A percentile compares a stretch with the other conserved stretches of the same genome.
These are phyloP conservation scores for Tursiops truncatus DNA, from an alignment of 2,113 vertebrate species.

Conservation along the genomic window DNA sequence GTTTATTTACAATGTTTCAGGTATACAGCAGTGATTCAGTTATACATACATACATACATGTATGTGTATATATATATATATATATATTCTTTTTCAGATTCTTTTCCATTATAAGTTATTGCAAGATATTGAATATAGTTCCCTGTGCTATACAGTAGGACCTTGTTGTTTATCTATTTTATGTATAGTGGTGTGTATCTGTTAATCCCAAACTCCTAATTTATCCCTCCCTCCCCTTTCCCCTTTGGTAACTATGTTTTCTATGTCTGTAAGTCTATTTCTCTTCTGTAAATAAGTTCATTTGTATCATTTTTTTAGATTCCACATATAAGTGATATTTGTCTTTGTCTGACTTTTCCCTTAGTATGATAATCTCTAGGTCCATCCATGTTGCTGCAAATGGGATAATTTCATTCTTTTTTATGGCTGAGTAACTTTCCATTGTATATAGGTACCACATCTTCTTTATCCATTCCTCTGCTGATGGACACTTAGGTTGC, in stretches of 20 bases:
- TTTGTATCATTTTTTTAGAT: background rate
- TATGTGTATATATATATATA: background rate
- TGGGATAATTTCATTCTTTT: background rate
- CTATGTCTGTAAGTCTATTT: background rate
- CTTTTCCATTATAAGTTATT: background rate
- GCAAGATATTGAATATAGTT: too few species aligned
- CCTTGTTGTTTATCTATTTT: too few species aligned
- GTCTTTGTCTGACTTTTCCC: background rate
- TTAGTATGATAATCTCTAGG: background rate
- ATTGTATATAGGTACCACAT: background rate
- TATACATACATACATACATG: background rate
- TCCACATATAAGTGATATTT: background rate
- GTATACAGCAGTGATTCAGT: background rate
- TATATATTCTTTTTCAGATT: background rate
- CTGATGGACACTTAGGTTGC: background rate
- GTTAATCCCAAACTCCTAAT: too few species aligned
- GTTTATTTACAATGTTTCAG: background rate
- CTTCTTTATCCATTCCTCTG: background rate
- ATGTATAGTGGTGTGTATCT: too few species aligned
- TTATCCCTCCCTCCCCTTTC: background rate
- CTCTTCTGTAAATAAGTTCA: background rate
- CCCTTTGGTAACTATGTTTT: background rate
- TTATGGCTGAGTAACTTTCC: background rate
- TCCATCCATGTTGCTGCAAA: background rate
- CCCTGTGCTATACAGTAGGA: too few species aligned